These are phyloP conservation scores for Venusia cambrica DNA, from an alignment of 2,888 invertebrate species.

Conservation along the genomic window DNA sequence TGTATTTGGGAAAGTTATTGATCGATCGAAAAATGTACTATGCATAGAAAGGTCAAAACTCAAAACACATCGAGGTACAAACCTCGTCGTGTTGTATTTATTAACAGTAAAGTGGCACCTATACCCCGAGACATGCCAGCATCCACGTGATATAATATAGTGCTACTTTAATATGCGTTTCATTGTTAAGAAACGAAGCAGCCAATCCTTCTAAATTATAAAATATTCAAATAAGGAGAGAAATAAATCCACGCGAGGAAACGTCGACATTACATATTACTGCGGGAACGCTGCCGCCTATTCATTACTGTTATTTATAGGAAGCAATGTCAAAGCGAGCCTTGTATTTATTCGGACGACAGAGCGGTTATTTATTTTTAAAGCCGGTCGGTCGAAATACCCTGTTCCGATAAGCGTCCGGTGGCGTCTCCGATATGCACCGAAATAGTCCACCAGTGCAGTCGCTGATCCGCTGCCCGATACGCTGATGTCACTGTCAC, in stretches of 20 bases:
- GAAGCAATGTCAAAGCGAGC: constrained; percentile 71
- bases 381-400: constrained; percentile 69
- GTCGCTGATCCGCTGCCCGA: constrained; percentile 50
- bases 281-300: constrained; percentile 68
- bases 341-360: constrained; percentile 73
- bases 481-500: constrained; percentile 59
- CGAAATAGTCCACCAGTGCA: constrained; percentile 50
- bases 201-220: constrained; percentile 62
- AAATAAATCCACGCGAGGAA: constrained; percentile 70
- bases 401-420: constrained; percentile 68
- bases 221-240: constrained; percentile 71
- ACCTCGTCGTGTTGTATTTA: constrained; percentile 13
- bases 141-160: constrained; percentile 21
- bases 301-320: constrained; percentile 80
- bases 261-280: constrained; percentile 72
- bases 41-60: constrained; percentile 25
- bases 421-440: constrained; percentile 46
- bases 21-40: constrained; percentile 19
- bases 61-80: constrained; percentile 18
- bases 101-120: constrained; percentile 21
- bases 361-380: constrained; percentile 72
- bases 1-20: constrained; percentile 20
- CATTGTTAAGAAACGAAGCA: constrained; percentile 43
- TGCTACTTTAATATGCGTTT: constrained; percentile 34
- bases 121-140: constrained; percentile 12